Evolutionary conservation across 2,797 vertebrate genomes (phyloP).

Genomic region (Orientallactaga sibirica): DNA sequence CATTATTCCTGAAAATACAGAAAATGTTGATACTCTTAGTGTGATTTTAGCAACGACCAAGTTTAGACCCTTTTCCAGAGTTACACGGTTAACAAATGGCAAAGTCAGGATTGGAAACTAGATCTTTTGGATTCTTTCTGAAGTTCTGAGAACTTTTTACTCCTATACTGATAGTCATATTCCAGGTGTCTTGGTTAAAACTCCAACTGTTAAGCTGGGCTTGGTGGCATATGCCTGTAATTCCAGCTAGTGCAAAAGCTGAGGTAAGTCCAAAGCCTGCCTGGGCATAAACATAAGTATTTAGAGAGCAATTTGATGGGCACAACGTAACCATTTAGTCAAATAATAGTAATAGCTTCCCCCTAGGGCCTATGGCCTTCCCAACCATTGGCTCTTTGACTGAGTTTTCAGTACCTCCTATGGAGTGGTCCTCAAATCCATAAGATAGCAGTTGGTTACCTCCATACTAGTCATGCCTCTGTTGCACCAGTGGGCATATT

Average conservation of each 20-base stretch:
- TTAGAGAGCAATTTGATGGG: too few relatives aligned
- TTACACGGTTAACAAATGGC: not conserved
- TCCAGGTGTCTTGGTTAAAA: conserved; percentile 48
- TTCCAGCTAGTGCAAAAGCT: not conserved
- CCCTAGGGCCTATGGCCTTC: too few relatives aligned
- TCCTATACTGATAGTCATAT: not conserved
- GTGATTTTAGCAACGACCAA: not conserved
- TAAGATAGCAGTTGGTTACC: too few relatives aligned
- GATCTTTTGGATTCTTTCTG: conserved; percentile 12
- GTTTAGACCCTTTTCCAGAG: not conserved
- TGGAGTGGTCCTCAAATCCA: too few relatives aligned
- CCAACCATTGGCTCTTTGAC: not conserved
- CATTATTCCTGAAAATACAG: not conserved
- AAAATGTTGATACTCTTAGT: not conserved
- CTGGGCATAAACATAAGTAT: not conserved
- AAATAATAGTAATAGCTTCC: too few relatives aligned
- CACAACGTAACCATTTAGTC: too few relatives aligned
- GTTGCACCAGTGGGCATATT: too few relatives aligned
- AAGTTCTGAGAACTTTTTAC: not conserved
- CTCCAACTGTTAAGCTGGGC: not conserved
- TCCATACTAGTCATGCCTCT: too few relatives aligned
- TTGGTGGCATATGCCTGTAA: not conserved
- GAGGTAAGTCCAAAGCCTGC: not conserved
- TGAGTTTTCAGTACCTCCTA: too few relatives aligned
- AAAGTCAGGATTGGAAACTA: not conserved